Conservation (phyloP, 1,140 invertebrate genomes). For the Drosophila pandora region DNA sequence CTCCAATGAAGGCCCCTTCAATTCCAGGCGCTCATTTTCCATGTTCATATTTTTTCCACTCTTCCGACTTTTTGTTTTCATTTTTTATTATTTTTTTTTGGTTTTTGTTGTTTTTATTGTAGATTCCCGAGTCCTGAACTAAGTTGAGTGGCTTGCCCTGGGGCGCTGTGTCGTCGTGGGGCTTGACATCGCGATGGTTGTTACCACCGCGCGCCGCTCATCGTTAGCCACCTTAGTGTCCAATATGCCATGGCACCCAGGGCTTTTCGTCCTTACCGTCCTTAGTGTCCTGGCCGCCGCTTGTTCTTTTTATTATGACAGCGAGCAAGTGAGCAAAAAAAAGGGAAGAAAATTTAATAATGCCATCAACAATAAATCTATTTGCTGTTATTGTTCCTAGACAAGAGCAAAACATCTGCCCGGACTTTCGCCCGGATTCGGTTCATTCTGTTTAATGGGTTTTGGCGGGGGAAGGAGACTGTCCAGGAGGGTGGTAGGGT, state of each 20-base stretch:
- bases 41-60: constrained; percentile 39
- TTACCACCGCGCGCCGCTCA: constrained; percentile 38
- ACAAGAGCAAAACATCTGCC: constrained; percentile 58
- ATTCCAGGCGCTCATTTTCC: constrained; percentile 4
- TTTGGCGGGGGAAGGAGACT: constrained; percentile 1
- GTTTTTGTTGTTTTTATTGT: constrained; percentile 5
- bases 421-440: constrained; percentile 20
- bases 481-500: neutral
- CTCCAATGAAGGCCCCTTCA: neutral
- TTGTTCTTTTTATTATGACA: constrained; percentile 66
- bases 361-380: constrained; percentile 81
- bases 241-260: constrained; percentile 39
- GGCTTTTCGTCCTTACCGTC: constrained; percentile 16
- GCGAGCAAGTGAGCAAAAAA: constrained; percentile 40
- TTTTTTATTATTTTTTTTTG: constrained; percentile 31
- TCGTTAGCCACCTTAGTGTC: constrained; percentile 64
- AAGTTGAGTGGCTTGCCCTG: constrained; percentile 49
- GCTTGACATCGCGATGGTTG: constrained; percentile 62
- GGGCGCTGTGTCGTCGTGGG: constrained; percentile 69
- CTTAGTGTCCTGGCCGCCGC: neutral
- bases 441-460: constrained; percentile 58
- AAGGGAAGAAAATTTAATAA: constrained; percentile 73
- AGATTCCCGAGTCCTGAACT: neutral
- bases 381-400: constrained; percentile 73
- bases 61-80: constrained; percentile 22